Percentiles rank a stretch among this genome's conserved stretches.
Evolutionary conservation across 2,113 vertebrate genomes (phyloP).

Genomic region (Erpornis zantholeuca): DNA sequence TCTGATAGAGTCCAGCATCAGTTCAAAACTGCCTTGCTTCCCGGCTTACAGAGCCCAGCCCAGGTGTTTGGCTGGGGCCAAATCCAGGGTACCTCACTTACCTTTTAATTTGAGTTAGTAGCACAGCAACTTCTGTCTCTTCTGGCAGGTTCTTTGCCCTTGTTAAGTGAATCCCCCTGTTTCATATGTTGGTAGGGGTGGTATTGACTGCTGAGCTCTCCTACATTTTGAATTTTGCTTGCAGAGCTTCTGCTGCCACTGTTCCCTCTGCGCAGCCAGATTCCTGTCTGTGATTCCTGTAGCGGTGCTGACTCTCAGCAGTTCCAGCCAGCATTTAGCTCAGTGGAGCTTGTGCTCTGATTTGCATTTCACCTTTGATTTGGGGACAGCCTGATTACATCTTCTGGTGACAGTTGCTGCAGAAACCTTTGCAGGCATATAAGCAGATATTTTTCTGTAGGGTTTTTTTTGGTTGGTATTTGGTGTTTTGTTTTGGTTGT

Average conservation of each 20-base stretch:
- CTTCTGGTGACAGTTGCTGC: not conserved
- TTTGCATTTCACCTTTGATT: conserved; percentile 11
- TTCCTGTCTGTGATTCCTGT: not conserved
- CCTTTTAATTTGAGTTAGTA: not conserved
- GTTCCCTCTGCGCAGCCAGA: not conserved
- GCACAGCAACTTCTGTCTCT: not conserved
- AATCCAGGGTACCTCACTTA: not conserved
- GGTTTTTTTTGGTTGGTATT: not conserved
- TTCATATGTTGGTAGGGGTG: not conserved
- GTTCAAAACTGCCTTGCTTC: not conserved
- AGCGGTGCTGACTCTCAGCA: not conserved
- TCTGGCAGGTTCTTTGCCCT: not conserved
- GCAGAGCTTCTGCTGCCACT: not conserved
- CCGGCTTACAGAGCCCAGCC: not conserved
- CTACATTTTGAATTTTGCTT: not conserved
- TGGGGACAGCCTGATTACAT: not conserved
- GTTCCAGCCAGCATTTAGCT: not conserved
- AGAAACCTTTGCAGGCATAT: not conserved
- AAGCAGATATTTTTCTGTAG: not conserved
- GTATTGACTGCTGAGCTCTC: not conserved
- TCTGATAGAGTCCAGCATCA: not conserved
- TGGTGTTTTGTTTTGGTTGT: not conserved
- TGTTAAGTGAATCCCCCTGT: not conserved
- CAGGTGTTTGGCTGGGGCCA: not conserved
- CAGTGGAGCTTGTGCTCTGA: not conserved